Conservation (phyloP, 1,140 invertebrate species). For the Drosophila arawakana region DNA sequence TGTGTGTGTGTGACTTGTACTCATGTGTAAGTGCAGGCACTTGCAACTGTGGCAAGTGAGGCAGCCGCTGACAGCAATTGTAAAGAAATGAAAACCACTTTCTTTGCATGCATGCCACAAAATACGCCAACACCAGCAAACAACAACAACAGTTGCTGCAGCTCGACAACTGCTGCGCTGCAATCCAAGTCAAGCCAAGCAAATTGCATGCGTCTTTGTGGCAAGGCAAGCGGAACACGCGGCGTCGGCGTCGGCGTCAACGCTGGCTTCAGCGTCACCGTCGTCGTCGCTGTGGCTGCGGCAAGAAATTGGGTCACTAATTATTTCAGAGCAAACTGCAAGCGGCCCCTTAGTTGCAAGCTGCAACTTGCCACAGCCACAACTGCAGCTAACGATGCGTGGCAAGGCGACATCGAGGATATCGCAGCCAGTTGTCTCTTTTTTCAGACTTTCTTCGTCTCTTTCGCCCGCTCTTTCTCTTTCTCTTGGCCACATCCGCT, state of each 20-base stretch:
- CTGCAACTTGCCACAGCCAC: conserved; percentile 9
- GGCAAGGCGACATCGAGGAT: conserved; percentile 65
- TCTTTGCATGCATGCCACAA: conserved; percentile 84
- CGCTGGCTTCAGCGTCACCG: conserved; percentile 22
- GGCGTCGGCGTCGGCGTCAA: conserved; percentile 35
- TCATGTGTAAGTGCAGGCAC: conserved; percentile 6
- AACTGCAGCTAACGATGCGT: conserved; percentile 73
- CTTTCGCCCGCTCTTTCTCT: neutral
- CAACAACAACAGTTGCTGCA: conserved; percentile 8
- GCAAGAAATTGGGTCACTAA: conserved; percentile 80
- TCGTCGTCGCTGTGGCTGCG: conserved; percentile 48
- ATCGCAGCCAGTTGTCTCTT: conserved; percentile 32
- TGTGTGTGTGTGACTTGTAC: neutral
- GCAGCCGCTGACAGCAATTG: conserved; percentile 61
- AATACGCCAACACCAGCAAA: conserved; percentile 72
- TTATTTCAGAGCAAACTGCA: conserved; percentile 83
- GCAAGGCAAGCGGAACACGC: conserved; percentile 75
- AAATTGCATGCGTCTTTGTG: conserved; percentile 70
- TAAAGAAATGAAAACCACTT: conserved; percentile 84
- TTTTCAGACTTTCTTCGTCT: conserved; percentile 36
- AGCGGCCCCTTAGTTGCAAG: conserved; percentile 52
- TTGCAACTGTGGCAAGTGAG: conserved; percentile 59
- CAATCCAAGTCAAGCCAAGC: conserved; percentile 57
- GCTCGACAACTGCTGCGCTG: conserved; percentile 23
- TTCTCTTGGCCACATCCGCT: conserved; percentile 7